Conservation (phyloP, 2,888 invertebrate genomes). For the Leucoptera coffeella region DNA sequence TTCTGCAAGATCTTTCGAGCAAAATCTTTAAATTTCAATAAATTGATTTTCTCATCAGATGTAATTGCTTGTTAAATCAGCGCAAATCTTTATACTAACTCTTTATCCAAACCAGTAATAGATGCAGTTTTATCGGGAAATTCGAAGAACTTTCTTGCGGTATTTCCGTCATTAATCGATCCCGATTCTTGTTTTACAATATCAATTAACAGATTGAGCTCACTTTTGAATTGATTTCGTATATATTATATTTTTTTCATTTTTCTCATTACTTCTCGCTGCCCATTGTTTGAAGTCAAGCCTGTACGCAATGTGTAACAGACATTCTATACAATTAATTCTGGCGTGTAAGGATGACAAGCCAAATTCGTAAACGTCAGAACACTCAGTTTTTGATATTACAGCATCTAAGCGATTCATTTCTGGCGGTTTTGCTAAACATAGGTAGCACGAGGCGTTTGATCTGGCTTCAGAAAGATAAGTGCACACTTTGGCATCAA, state of each 20-base stretch:
- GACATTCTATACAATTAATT: conserved; percentile 6
- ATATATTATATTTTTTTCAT: conserved; percentile 3
- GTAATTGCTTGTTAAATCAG: conserved; percentile 7
- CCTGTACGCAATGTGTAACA: conserved; percentile 6
- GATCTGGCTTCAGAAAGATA: background rate
- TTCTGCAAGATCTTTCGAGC: conserved; percentile 5
- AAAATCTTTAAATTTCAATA: conserved; percentile 6
- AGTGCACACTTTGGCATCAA: background rate
- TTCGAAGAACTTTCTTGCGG: conserved; percentile 6
- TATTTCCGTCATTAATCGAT: conserved; percentile 6
- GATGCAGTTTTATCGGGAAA: conserved; percentile 7
- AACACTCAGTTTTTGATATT: background rate
- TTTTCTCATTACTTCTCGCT: background rate
- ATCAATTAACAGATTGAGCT: conserved; percentile 6
- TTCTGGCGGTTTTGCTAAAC: conserved; percentile 2
- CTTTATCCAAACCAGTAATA: conserved; percentile 7
- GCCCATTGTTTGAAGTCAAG: conserved; percentile 4
- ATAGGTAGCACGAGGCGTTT: background rate
- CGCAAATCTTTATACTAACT: conserved; percentile 6
- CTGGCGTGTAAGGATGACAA: conserved; percentile 6
- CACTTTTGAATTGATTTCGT: conserved; percentile 4
- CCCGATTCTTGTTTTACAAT: conserved; percentile 6
- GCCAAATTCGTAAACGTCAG: conserved; percentile 1
- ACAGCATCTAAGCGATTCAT: background rate
- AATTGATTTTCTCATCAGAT: conserved; percentile 5